Evolutionary conservation across 2,797 vertebrate species (phyloP), one percentile per base, ranked within the genome.

Genomic region (Zalophus californianus): DNA sequence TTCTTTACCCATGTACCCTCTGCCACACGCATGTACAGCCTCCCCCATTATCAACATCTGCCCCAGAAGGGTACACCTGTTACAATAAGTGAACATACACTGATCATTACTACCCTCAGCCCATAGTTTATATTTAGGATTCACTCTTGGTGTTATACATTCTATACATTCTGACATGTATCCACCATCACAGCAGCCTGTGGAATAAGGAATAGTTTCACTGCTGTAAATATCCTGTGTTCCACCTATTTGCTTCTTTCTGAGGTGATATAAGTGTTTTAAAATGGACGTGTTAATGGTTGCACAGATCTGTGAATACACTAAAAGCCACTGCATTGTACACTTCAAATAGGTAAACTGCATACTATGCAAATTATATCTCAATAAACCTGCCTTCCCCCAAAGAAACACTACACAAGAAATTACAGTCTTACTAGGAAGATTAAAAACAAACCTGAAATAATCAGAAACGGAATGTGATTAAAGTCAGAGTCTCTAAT

Each of bases 381-480:
- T 82, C 56, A 86, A 35, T 29, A 89, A 93, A 91, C 64, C 18
- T 66, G 7, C 10, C 27, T 29, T 79, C 25, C 15, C 11, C 23
- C 0, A 29, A 48, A 91, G 35, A 66, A 83, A 94, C n/a, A 73
- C 7, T 20, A 75, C 56, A 62, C 7, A 78, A 90, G 48, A 92
- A 91, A 84, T 56, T 41, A 95, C 5, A 79, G 62, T 91, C 16
- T 84, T 90, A 83, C 14, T 58, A 77, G 68, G 23, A 75, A 64
- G 62, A 90, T 44, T 94, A 56, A 78, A 90, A 78, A 83, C 54
- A 83, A 90, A 92, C 11, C 32, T 92, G 27, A 87, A 83, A 54
- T 54, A 56, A 89, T 72, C 64, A 79, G 38, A 77, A 96, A 58
- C 27, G 92, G 66, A 94, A 95, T 85, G 38, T 92, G 56, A 89